phyloP scores from a whole-genome alignment of 2,888 invertebrate genomes.

The Drosophila subsilvestris region DNA sequence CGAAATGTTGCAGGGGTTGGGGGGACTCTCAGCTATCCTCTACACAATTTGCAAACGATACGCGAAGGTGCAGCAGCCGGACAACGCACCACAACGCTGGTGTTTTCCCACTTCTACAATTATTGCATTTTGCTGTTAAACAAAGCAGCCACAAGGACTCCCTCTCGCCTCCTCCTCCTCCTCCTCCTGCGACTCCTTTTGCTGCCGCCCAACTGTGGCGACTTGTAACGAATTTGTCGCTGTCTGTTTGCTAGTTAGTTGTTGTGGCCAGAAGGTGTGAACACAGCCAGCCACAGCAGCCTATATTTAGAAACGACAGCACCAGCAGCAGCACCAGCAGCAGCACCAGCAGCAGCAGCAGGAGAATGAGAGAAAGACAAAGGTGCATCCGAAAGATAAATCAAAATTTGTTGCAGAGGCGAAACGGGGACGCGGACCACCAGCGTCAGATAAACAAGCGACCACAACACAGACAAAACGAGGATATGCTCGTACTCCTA shows the following conservation, averaged over 20 bases:
- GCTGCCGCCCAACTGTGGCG: constrained; percentile 8
- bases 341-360: constrained; percentile 6
- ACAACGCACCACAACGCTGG: background rate
- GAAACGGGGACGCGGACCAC: constrained; percentile 59
- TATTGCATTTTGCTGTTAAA: constrained; percentile 76
- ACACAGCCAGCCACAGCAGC: constrained; percentile 45
- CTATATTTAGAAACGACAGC: constrained; percentile 64
- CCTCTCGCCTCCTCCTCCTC: no score
- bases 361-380: constrained; percentile 9
- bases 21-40: no score
- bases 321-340: constrained; percentile 1
- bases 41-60: no score
- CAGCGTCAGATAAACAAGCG: constrained; percentile 65
- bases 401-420: constrained; percentile 68
- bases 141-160: constrained; percentile 54
- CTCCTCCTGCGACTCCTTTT: no score
- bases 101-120: constrained; percentile 55
- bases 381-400: constrained; percentile 70
- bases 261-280: constrained; percentile 71
- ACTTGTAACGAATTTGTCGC: constrained; percentile 74
- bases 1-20: no score
- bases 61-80: constrained; percentile 13
- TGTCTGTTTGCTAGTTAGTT: constrained; percentile 44
- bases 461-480: constrained; percentile 25
- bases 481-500: constrained; percentile 25